A percentile compares a stretch with the other conserved stretches of the same genome.
These are phyloP conservation scores for Meiosimyza platycephala DNA, from an alignment of 2,888 invertebrate genomes.

Conservation along the genomic window DNA sequence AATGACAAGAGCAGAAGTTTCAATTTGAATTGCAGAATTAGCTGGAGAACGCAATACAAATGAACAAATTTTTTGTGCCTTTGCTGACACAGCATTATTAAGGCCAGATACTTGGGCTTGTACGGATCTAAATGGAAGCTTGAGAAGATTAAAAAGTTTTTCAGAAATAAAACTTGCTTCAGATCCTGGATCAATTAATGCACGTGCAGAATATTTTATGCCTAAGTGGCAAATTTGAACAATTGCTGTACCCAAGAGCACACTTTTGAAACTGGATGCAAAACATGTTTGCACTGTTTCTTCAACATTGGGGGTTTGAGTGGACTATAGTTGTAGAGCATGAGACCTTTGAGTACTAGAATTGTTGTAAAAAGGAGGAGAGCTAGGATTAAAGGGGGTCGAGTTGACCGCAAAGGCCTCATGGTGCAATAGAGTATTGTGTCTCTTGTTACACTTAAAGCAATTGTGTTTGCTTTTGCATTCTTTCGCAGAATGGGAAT, in stretches of 20 bases:
- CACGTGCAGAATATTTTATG: conserved; percentile 23
- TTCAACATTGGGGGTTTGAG: background rate
- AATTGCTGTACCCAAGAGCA: conserved; percentile 34
- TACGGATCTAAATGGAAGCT: conserved; percentile 20
- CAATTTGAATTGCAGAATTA: too few species aligned
- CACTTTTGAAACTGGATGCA: background rate
- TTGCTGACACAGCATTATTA: too few species aligned
- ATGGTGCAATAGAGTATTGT: conserved; percentile 28
- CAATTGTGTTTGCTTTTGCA: background rate
- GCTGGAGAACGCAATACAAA: too few species aligned
- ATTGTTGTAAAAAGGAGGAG: background rate
- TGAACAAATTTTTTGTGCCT: too few species aligned
- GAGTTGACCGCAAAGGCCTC: background rate
- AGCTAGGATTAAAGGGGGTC: background rate
- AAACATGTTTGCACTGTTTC: conserved; percentile 15
- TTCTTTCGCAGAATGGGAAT: too few species aligned
- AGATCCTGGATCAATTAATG: conserved; percentile 39
- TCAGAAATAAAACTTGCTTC: conserved; percentile 40
- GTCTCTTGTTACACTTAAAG: conserved; percentile 20
- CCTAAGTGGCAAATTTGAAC: conserved; percentile 18
- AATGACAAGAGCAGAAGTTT: too few species aligned
- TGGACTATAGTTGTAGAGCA: conserved; percentile 24
- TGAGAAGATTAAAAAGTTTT: conserved; percentile 9
- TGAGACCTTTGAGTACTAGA: background rate
- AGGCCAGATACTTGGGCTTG: conserved; percentile 20